Conservation (phyloP, 1,140 invertebrate genomes). For the Diachasma alloeum region DNA sequence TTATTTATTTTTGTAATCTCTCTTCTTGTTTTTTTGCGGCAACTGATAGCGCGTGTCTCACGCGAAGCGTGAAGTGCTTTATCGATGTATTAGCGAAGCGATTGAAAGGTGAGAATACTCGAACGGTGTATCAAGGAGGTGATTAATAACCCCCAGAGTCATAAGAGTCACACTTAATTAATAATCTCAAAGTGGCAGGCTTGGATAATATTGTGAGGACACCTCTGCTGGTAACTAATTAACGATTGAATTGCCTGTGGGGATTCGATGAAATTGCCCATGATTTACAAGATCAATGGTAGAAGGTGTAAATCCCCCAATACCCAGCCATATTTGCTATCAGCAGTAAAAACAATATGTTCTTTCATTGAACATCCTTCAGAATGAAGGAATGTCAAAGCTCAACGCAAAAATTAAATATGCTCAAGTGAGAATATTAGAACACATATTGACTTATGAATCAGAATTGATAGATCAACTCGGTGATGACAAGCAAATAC, state of each 20-base stretch:
- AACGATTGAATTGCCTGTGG: background rate
- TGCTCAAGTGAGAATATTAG: background rate
- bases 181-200: slow-evolving; percentile 24
- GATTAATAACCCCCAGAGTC: slow-evolving; percentile 10
- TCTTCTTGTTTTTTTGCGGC: slow-evolving; percentile 10
- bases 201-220: slow-evolving; percentile 17
- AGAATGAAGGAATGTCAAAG: no score
- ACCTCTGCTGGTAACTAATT: slow-evolving; percentile 15
- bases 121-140: slow-evolving; percentile 7
- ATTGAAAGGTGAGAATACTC: slow-evolving; percentile 7
- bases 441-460: background rate
- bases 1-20: slow-evolving; percentile 2
- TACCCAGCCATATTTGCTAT: no score
- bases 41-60: slow-evolving; percentile 29
- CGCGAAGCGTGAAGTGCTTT: slow-evolving; percentile 28
- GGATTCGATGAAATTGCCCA: background rate
- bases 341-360: no score
- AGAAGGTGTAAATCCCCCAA: no score
- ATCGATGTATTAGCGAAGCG: slow-evolving; percentile 15
- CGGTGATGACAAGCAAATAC: background rate
- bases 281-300: no score
- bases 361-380: no score
- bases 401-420: background rate
- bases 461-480: background rate
- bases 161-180: slow-evolving; percentile 24